Base-by-base conservation (phyloP, 2,888 invertebrate genomes). In the Drosophila merina region DNA sequence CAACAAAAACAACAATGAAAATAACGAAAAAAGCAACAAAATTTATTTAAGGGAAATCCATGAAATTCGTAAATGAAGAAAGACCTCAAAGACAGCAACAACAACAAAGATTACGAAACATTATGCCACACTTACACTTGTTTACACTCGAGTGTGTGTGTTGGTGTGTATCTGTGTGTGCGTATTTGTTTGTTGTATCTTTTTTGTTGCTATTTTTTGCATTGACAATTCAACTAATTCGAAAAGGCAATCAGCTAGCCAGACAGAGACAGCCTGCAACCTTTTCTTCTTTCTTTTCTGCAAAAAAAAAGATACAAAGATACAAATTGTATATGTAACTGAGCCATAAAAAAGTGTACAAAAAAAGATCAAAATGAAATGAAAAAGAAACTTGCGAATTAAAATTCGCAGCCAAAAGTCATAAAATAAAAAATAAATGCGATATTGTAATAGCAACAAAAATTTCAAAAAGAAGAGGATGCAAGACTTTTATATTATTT, bases 11-110 rank as follows among this genome's bases (percentile, higher is more conserved):
- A 57, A 20, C 20, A 20, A 20, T 20, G 1, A 20, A 20, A 20
- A 20, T 20, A 20, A 20, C 20, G 20, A 20, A 20, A 55, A 44
- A 44, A 51, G 51, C 66, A 63, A 51, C 63, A 66, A 26, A 75
- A 80, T 76, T 84, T 75, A 78, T 83, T 80, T 70, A 76, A 89
- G 89, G 89, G 85, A 89, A 89, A 88, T 81, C 88, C 89, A 83
- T 78, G 78, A 88, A 88, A 86, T 88, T 84, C 77, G 79, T 83
- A 79, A 84, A 81, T 75, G 76, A 79, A 82, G 74, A 82, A 76
- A 88, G 79, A 82, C 83, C 72, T 72, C 72, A 47, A 33, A 50
- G 62, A 54, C 60, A 63, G 70, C 55, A 77, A 59, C 36, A 56
- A n/a, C 40, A 63, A 38, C 33, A 36, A 4, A 36, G 59, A 83